Percentiles rank a stretch among this genome's conserved stretches.
Conservation (phyloP, 2,888 invertebrate species). For the Diadegma fenestrale region DNA sequence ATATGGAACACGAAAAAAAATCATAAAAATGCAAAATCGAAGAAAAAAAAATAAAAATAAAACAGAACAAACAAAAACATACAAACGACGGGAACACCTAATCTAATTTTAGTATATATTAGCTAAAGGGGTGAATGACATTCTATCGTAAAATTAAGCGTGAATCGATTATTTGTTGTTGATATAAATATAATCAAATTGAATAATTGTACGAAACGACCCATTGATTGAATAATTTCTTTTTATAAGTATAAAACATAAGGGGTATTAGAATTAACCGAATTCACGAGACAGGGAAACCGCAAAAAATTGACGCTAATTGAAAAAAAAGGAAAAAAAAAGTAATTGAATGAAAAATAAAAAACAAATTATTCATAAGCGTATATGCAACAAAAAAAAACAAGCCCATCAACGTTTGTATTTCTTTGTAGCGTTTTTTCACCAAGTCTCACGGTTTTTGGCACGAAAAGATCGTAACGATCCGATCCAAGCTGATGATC, state of each 20-base stretch:
- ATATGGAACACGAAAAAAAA: conserved; percentile 5
- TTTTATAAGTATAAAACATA: conserved; percentile 52
- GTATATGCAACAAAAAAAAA: conserved; percentile 40
- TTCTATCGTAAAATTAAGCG: conserved; percentile 44
- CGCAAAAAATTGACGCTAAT: conserved; percentile 9
- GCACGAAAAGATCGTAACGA: conserved; percentile 38
- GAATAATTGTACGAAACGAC: conserved; percentile 25
- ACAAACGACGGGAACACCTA: conserved; percentile 62
- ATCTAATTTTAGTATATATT: conserved; percentile 57
- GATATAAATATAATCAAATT: conserved; percentile 33
- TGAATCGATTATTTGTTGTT: conserved; percentile 16
- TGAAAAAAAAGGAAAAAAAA: conserved; percentile 31
- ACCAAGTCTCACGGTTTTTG: conserved; percentile 48
- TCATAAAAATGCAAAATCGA: conserved; percentile 21
- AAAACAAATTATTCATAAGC: conserved; percentile 52
- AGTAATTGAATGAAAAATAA: conserved; percentile 47
- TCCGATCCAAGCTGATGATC: conserved; percentile 7
- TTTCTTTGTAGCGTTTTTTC: conserved; percentile 68
- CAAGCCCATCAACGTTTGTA: conserved; percentile 63
- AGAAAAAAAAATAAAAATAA: conserved; percentile 17
- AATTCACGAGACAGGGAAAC: conserved; percentile 17
- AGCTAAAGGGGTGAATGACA: conserved; percentile 15
- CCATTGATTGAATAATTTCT: conserved; percentile 20
- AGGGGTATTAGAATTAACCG: conserved; percentile 40
- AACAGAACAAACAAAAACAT: conserved; percentile 12